Percentiles rank a stretch among this genome's conserved stretches.
Conservation (phyloP, 2,888 invertebrate species). For the Ariolimax columbianus region DNA sequence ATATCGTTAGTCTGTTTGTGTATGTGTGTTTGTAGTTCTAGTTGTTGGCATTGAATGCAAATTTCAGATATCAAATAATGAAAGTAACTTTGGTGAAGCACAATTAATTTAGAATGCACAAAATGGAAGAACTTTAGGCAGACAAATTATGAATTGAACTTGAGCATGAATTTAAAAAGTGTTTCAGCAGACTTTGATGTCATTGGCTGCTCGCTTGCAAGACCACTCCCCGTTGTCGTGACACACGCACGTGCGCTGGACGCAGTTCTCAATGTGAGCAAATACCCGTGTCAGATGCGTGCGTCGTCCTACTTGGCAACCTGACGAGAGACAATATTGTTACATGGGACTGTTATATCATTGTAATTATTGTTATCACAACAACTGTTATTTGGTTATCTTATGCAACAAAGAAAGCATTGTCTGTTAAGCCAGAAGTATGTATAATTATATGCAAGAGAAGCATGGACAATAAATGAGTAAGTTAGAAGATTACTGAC, state of each 20-base stretch:
- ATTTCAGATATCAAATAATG: too few relatives aligned
- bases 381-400: too few relatives aligned
- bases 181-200: constrained; percentile 52
- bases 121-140: not conserved
- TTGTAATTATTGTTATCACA: too few relatives aligned
- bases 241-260: constrained; percentile 58
- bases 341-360: too few relatives aligned
- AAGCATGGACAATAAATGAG: too few relatives aligned
- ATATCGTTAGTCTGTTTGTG: too few relatives aligned
- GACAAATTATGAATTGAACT: not conserved
- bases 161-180: not conserved
- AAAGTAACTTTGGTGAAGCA: not conserved
- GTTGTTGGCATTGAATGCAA: too few relatives aligned
- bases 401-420: too few relatives aligned
- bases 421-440: too few relatives aligned
- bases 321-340: constrained; percentile 54
- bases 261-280: constrained; percentile 56
- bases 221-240: constrained; percentile 57
- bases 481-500: too few relatives aligned
- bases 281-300: constrained; percentile 64
- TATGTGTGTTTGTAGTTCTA: too few relatives aligned
- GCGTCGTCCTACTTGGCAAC: constrained; percentile 60
- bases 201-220: constrained; percentile 52
- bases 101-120: not conserved
- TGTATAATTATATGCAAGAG: too few relatives aligned